Evolutionary conservation across 1,140 invertebrate species (phyloP), one percentile per base, ranked within the genome.

Genomic region (Condylostylus longicornis): DNA sequence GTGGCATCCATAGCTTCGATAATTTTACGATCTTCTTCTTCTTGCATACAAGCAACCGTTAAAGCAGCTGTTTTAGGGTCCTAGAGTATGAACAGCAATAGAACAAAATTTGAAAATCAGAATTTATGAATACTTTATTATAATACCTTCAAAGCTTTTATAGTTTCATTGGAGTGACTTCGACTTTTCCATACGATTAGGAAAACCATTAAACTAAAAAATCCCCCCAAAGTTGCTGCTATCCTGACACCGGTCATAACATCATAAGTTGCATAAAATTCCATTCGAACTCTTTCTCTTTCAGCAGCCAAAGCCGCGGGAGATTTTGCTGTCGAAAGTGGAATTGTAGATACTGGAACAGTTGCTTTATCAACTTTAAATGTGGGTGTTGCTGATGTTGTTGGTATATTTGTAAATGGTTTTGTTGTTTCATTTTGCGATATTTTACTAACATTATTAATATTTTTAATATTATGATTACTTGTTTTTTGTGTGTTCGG

Each of bases 221-320:
- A 85, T 42, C 82, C 81, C 46, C 83, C 82, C 20, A 90, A 68
- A 4, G 85, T 87, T 42, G 81, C 81, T 33, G 85, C 86, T 56
- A 88, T 90, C 28, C 85, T 71, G 38, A 83, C 73, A 35, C 85
- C 85, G 40, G 84, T 88, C 82, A 87, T 87, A 47, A 82, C 79
- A 66, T 89, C 85, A 61, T 90, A 90, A 22, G 82, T 85, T 43
- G 78, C 78, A 65, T 84, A 90, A 63, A 84, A 85, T 59, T 85
- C 79, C 46, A 74, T 70, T 47, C 74, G 70, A 42, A 78, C 69
- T 44, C 72, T 69, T 48, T 77, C 75, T 30, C 67, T 63, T 35
- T 61, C 47, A 6, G 45, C 47, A 3, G 45, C 44, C 33, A 32
- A 19, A 31, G 38, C 14, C 34, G 35, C 31, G 25, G 37, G 27